Evolutionary conservation across 2,113 vertebrate genomes (phyloP), one percentile per base, ranked within the genome.

Genomic region (Porphyrio hochstetteri): DNA sequence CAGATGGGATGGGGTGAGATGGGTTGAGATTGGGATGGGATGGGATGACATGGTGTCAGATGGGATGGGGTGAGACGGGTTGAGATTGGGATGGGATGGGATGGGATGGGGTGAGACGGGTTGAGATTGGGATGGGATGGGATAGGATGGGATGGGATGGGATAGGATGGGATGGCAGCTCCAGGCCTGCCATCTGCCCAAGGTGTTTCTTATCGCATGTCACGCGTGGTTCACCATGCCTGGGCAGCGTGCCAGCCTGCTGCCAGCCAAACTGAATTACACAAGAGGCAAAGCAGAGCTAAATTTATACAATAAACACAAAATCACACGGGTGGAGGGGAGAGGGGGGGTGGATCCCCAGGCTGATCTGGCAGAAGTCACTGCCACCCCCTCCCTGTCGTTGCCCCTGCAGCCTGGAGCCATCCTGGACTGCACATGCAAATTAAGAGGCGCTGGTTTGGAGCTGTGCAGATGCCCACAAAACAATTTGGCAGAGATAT

Each of bases 181-280:
- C 42, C 72, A n/a, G 60, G 11, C 44, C 16, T 53, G 33, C 57
- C 3, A 1, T 17, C 29, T 29, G 16, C 63, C 60, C 33, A 16
- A 42, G 35, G 33, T 35, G 28, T 71, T 55, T 27, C 67, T 40
- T 24, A 36, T 12, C 5, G 2, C 19, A 3, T 9, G 5, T 25
- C 3, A 2, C 11, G 23, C 9, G 2, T 1, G 29, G 53, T 42
- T 76, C 46, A 7, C 13, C 10, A 14, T 0, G 3, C 18, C 18
- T 7, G 3, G 88, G 93, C 91, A 71, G 31, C 36, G 56, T 33
- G 78, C 87, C 90, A 94, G 75, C 38, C 59, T 27, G 13, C 90
- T 55, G 55, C 44, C 65, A 75, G 79, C 65, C 70, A 61, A 74
- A 57, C 24, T 7, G 40, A 74, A 48, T 91, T 52, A 69, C 78